Evolutionary conservation across 2,113 vertebrate species (phyloP), one percentile per base, ranked within the genome.

Genomic region (Odocoileus hemionus): DNA sequence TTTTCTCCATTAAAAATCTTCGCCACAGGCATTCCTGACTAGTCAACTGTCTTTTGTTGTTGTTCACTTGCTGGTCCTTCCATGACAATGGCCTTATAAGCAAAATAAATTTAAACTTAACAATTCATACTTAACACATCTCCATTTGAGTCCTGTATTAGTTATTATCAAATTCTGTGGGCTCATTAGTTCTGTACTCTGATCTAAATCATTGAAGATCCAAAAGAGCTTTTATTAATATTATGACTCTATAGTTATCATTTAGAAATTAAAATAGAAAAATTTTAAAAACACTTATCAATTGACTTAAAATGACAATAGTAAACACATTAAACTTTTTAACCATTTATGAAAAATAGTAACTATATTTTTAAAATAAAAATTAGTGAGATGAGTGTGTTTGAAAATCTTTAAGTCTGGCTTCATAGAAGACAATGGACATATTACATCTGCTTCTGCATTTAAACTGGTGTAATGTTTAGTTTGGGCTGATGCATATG

Each of bases 191-290:
- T 28, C 36, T 91, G 3, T 67, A 54, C 54, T 92, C 28, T 78
- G 10, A 45, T 64, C 10, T 64, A 93, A 94, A 92, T 78, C 39
- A 82, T 6, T 61, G 30, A 86, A 25, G 70, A 82, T 67, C 78
- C 43, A 36, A 52, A 96, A 50, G 36, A 80, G 19, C 23, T 95
- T 86, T 89, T 89, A 76, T 74, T 92, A 89, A 89, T 80, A 28
- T 89, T 94, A 36, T 43, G 84, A 45, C 8, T 50, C 43, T 33
- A 50, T 33, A 88, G 19, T 60, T 82, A 93, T 19, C 7, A 84
- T 58, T 70, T 88, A 91, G n/a, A 90, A 96, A 74, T 57, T 39
- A 91, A 95, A 94, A 95, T 26, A 52, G 10, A 55, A 50, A 89
- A 64, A 55, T 26, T 23, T 86, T 13, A 30, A 57, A 85, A 95